Conservation (phyloP, 2,888 invertebrate species). For the Agriopis aurantiaria region DNA sequence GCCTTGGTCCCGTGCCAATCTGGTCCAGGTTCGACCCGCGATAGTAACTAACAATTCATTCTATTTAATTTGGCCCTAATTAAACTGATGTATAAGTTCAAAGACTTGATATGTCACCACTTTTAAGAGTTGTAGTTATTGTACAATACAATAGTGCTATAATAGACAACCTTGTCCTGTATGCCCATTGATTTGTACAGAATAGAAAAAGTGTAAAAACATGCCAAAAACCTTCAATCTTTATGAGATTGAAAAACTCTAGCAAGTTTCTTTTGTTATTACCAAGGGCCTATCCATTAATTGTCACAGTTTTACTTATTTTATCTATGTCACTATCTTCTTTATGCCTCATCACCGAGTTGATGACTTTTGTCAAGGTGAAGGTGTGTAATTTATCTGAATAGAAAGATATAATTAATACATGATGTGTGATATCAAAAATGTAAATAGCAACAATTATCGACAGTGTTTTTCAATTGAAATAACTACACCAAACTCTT, state of each 20-base stretch:
- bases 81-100: neutral
- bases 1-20: no score
- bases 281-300: neutral
- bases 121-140: neutral
- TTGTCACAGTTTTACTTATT: neutral
- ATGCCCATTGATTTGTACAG: conserved; percentile 17
- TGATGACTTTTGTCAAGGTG: conserved; percentile 9
- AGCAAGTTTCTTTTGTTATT: neutral
- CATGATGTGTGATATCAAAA: neutral
- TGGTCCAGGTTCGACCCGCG: no score
- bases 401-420: neutral
- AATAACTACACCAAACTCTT: no score
- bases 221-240: neutral
- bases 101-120: neutral
- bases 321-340: conserved; percentile 2
- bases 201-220: neutral
- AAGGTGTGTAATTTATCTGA: conserved; percentile 2
- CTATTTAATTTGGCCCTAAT: neutral
- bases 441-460: neutral
- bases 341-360: neutral
- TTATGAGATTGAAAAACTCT: neutral
- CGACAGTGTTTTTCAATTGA: neutral
- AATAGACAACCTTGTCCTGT: conserved; percentile 25
- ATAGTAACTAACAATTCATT: no score
- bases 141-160: neutral